Evolutionary conservation across 2,797 vertebrate species (phyloP), one percentile per base, ranked within the genome.

Genomic region (Lithobates pipiens): DNA sequence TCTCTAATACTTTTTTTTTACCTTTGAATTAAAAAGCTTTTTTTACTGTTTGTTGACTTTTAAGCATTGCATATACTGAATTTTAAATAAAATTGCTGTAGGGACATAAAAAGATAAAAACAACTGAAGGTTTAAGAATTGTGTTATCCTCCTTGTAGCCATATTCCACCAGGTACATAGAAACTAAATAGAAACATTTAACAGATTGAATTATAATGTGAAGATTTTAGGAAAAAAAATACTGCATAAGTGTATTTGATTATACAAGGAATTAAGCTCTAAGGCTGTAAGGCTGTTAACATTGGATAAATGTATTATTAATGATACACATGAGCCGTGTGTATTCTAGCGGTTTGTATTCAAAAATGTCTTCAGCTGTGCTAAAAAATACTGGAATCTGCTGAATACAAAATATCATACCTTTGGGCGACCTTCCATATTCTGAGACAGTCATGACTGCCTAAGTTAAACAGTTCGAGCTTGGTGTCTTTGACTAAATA

Each of bases 81-180:
- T 13, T 57, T 32, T 70, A 46, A 72, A 72, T 34, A 72, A 36
- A 61, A 81, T 71, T 34, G 50, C 70, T 61, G 32, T 68, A 72
- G 23, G 42, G 79, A 54, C 46, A 73, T 72, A 63, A 79, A 79
- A 77, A 36, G 15, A 25, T 39, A 77, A 65, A 36, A 57, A 42
- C 32, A 42, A 71, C 69, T 21, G 6, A 15, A 72, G 67, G 6
- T 54, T 57, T 81, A 57, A 25, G 1, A 36, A 25, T 42, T 42
- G 4, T 73, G n/a, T 16, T 73, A 23, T 15, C 39, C 34, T 61
- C 44, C 32, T 25, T 46, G 11, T 72, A 72, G 68, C 54, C 36
- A 57, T 29, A 71, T 57, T 54, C 36, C 50, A 42, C 68, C 1
- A 34, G 70, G 50, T 70, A 73, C 54, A 54, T 54, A 27, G 27